Conservation (phyloP, 2,797 vertebrate genomes). For the Eurystomus glaucurus region DNA sequence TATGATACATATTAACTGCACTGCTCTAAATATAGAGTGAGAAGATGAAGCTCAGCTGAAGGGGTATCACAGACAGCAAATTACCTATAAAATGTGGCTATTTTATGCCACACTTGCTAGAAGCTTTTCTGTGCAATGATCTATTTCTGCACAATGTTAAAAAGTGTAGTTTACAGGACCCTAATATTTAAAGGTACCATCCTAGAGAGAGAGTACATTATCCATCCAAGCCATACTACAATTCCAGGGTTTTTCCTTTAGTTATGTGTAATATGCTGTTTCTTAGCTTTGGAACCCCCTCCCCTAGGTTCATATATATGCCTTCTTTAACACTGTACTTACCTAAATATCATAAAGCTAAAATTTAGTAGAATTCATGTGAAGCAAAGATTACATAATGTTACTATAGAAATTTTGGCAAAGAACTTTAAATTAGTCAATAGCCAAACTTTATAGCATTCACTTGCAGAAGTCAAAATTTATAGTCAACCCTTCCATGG, state of each 20-base stretch:
- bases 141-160: neutral
- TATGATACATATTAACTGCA: neutral
- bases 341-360: neutral
- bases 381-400: neutral
- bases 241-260: neutral
- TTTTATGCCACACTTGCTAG: neutral
- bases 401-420: neutral
- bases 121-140: neutral
- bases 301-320: neutral
- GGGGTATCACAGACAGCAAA: neutral
- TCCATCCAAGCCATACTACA: neutral
- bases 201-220: neutral
- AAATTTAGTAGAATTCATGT: neutral
- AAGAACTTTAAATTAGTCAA: neutral
- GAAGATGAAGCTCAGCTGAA: neutral
- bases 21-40: neutral
- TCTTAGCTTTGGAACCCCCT: neutral
- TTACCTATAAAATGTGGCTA: neutral
- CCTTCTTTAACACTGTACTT: neutral
- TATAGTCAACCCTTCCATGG: neutral
- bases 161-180: neutral
- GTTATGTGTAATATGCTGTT: neutral
- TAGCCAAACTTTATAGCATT: neutral
- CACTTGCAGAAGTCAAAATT: neutral
- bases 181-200: neutral